Conservation (phyloP, 2,113 vertebrate species). For the Pachypanchax playfairii region DNA sequence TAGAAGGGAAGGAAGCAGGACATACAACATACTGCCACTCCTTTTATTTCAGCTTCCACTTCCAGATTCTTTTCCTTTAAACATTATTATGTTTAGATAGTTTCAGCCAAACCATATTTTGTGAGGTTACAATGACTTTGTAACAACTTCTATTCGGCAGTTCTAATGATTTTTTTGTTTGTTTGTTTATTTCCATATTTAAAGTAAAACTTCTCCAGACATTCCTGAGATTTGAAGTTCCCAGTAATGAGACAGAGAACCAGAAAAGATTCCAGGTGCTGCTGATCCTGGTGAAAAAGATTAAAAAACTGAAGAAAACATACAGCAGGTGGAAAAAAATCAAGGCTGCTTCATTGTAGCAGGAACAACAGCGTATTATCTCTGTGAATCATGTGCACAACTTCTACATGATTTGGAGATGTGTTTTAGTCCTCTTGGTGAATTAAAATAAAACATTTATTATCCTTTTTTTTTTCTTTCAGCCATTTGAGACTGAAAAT, state of each 20-base stretch:
- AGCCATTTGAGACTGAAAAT: too few relatives aligned
- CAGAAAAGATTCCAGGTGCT: neutral
- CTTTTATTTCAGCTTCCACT: too few relatives aligned
- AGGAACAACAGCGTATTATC: neutral
- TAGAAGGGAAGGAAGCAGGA: too few relatives aligned
- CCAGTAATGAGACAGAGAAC: neutral
- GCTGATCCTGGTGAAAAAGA: neutral
- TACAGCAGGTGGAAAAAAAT: too few relatives aligned
- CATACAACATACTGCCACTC: too few relatives aligned
- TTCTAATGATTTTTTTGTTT: too few relatives aligned
- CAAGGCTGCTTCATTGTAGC: neutral
- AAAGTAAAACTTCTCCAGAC: neutral
- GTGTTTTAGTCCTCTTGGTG: neutral
- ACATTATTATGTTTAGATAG: too few relatives aligned
- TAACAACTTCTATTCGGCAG: neutral
- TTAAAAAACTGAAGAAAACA: neutral
- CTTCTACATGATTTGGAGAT: neutral
- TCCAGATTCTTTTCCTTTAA: too few relatives aligned
- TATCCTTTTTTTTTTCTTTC: too few relatives aligned
- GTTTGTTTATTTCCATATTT: too few relatives aligned
- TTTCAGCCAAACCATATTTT: too few relatives aligned
- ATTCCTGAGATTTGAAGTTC: neutral
- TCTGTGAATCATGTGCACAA: neutral
- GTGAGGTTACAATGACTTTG: neutral
- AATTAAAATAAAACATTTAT: neutral